Conservation (phyloP, 2,797 vertebrate species). For the Neosilurus hyrtlii region DNA sequence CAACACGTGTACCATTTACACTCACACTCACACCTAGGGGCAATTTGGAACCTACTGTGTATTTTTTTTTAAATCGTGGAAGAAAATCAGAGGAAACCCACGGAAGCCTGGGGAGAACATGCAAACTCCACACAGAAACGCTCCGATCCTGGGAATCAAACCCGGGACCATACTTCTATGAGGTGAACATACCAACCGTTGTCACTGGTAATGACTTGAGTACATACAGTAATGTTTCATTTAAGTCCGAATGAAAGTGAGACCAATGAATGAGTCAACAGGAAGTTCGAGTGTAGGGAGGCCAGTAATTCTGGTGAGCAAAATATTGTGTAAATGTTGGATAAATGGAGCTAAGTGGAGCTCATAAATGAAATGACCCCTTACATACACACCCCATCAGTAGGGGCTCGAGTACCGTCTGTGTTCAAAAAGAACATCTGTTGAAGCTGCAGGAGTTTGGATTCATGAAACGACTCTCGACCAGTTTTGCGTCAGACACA, state of each 20-base stretch:
- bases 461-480: slow-evolving; percentile 38
- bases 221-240: too few relatives aligned
- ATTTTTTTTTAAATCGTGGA: background rate
- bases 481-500: slow-evolving; percentile 25
- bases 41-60: background rate
- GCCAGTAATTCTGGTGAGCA: background rate
- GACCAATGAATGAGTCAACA: background rate
- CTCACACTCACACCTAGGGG: background rate
- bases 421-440: slow-evolving; percentile 43
- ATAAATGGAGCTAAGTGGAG: slow-evolving; percentile 28
- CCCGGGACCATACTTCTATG: too few relatives aligned
- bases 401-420: slow-evolving; percentile 5
- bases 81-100: background rate
- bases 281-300: background rate
- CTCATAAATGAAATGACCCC: background rate
- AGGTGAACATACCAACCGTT: too few relatives aligned
- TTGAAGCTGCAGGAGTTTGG: slow-evolving; percentile 39
- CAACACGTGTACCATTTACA: background rate
- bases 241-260: background rate
- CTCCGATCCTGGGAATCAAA: too few relatives aligned
- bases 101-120: background rate
- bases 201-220: too few relatives aligned
- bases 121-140: background rate
- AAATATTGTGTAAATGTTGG: slow-evolving; percentile 2
- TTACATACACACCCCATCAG: background rate